A percentile compares a stretch with the other conserved stretches of the same genome.
Evolutionary conservation across 2,113 vertebrate species (phyloP).

Genomic region (Pelobates fuscus): DNA sequence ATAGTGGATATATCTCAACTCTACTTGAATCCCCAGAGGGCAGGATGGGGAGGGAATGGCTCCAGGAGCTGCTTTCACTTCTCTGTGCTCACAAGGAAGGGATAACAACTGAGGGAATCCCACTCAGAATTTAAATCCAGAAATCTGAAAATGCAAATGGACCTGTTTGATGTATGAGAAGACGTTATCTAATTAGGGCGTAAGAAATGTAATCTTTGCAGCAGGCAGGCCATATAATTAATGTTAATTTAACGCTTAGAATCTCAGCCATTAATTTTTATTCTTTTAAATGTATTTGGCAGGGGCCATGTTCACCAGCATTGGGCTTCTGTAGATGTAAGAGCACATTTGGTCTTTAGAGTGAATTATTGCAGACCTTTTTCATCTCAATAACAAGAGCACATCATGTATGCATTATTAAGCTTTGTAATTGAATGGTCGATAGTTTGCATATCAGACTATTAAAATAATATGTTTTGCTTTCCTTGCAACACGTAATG

Average conservation of each 20-base stretch:
- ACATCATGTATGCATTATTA: conserved; percentile 99
- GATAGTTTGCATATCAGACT: conserved; percentile 99
- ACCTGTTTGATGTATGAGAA: conserved; percentile 93
- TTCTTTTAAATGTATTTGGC: conserved; percentile 97
- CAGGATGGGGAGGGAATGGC: too few species aligned
- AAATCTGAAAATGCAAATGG: conserved; percentile 75
- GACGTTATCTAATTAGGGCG: conserved; percentile 96
- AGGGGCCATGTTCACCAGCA: conserved; percentile 77
- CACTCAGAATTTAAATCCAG: conserved; percentile 61
- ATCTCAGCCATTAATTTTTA: conserved; percentile 98
- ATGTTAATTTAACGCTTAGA: conserved; percentile 99
- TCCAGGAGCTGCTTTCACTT: too few species aligned
- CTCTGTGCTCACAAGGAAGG: too few species aligned
- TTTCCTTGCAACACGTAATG: conserved; percentile 96
- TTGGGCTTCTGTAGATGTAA: conserved; percentile 80
- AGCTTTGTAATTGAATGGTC: conserved; percentile 98
- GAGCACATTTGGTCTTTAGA: conserved; percentile 81
- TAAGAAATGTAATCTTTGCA: conserved; percentile 99
- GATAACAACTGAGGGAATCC: too few species aligned
- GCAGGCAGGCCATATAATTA: conserved; percentile 99
- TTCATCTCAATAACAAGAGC: conserved; percentile 93
- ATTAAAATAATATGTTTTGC: conserved; percentile 99
- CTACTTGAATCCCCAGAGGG: too few species aligned
- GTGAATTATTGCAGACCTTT: conserved; percentile 86
- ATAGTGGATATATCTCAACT: too few species aligned